A percentile compares a stretch with the other conserved stretches of the same genome.
Conservation (phyloP, 2,797 vertebrate genomes). For the Margarornis squamiger region DNA sequence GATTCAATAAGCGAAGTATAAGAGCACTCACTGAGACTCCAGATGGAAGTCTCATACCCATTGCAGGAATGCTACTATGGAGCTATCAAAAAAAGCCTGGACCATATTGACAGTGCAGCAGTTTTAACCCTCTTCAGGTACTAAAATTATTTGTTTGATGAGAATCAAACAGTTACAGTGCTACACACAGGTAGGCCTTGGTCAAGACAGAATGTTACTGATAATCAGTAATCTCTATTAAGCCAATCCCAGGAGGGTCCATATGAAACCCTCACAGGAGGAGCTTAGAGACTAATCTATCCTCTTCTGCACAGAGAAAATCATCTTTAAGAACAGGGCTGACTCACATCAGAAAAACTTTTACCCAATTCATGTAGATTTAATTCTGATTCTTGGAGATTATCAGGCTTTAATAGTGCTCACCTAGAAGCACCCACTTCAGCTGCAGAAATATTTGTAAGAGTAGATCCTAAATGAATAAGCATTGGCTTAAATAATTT, state of each 20-base stretch:
- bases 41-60: neutral
- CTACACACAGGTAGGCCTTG: neutral
- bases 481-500: neutral
- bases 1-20: neutral
- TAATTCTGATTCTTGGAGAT: neutral
- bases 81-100: neutral
- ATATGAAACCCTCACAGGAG: neutral
- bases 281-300: neutral
- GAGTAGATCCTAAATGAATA: neutral
- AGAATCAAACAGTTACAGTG: neutral
- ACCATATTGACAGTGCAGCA: neutral
- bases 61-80: neutral
- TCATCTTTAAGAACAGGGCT: neutral
- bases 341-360: neutral
- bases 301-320: neutral
- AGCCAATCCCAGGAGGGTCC: fast-evolving
- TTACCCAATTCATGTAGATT: neutral
- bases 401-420: neutral
- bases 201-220: neutral
- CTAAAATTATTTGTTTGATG: neutral
- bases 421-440: neutral
- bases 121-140: neutral
- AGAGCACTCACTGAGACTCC: neutral
- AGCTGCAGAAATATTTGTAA: neutral
- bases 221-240: neutral